A percentile compares a stretch with the other conserved stretches of the same genome.
Conservation (phyloP, 2,113 vertebrate species). For the Polypterus senegalus region DNA sequence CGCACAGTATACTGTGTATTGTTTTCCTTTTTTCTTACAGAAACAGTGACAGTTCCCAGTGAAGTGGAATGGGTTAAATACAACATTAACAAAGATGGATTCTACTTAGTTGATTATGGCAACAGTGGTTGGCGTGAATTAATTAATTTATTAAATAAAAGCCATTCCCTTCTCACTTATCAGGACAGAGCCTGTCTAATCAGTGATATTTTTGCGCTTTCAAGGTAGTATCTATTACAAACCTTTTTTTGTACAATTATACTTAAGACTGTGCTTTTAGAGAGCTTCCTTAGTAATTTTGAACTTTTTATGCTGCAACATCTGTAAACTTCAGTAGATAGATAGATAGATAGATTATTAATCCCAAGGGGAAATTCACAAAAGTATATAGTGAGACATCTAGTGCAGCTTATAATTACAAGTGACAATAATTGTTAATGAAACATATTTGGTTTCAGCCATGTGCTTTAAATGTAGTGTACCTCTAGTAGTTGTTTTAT, state of each 20-base stretch:
- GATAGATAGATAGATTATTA: no score
- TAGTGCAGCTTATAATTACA: no score
- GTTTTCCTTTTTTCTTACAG: constrained; percentile 35
- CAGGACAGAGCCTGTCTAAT: constrained; percentile 78
- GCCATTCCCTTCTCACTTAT: constrained; percentile 50
- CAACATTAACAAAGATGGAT: constrained; percentile 73
- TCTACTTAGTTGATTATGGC: constrained; percentile 79
- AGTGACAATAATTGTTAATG: no score
- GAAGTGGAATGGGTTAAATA: constrained; percentile 80
- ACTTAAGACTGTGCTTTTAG: no score
- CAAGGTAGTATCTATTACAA: constrained; percentile 48
- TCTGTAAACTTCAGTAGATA: no score
- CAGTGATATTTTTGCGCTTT: constrained; percentile 78
- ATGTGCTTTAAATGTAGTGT: no score
- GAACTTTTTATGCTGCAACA: no score
- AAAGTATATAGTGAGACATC: no score
- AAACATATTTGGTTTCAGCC: no score
- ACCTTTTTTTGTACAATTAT: constrained; percentile 5
- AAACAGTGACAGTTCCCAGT: constrained; percentile 50
- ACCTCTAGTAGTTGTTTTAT: not conserved
- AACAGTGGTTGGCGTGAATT: constrained; percentile 57
- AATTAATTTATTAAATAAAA: constrained; percentile 44
- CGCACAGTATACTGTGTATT: not conserved
- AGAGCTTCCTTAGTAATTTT: no score
- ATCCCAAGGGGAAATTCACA: no score